Percentiles rank a stretch among this genome's conserved stretches.
Evolutionary conservation across 2,113 vertebrate species (phyloP).

Genomic region (Rhabdornis inornatus): DNA sequence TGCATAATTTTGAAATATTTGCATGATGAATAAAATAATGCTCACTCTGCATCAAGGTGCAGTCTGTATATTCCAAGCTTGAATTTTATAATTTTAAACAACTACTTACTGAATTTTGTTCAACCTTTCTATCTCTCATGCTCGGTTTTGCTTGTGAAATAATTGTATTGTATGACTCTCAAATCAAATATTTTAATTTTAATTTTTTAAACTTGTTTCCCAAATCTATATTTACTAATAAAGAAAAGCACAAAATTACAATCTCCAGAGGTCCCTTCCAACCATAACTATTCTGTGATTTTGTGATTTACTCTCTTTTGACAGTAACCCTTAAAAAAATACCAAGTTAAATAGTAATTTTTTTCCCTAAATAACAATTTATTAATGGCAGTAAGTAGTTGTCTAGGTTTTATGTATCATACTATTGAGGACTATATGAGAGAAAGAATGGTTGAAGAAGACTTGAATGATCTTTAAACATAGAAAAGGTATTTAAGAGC

Average conservation of each 20-base stretch:
- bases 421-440: neutral
- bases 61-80: neutral
- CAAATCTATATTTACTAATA: neutral
- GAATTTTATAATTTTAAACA: neutral
- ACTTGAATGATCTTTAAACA: neutral
- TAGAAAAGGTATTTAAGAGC: neutral
- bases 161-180: neutral
- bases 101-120: neutral
- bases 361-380: neutral
- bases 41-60: neutral
- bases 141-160: neutral
- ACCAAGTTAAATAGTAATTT: neutral
- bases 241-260: neutral
- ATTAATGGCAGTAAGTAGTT: neutral
- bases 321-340: accelerated
- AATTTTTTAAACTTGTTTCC: neutral
- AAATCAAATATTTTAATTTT: neutral
- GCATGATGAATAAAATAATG: neutral
- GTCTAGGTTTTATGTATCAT: neutral
- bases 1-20: neutral
- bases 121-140: neutral
- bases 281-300: neutral
- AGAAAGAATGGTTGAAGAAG: neutral
- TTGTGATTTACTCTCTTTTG: neutral
- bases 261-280: neutral